Conservation (phyloP, 1,140 invertebrate genomes). For the Phenacoccus solenopsis region DNA sequence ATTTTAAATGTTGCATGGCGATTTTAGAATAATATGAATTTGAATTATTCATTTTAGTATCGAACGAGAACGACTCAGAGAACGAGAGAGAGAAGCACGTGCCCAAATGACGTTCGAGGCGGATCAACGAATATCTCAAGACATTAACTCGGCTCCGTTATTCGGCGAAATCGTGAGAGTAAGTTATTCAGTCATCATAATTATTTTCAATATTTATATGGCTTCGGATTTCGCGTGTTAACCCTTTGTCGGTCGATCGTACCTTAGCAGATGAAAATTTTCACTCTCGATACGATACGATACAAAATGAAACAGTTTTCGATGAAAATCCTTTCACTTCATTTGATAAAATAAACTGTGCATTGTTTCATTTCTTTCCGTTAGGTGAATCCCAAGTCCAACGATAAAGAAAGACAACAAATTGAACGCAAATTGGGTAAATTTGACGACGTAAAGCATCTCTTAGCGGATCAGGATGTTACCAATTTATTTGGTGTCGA, state of each 20-base stretch:
- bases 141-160: slow-evolving; percentile 34
- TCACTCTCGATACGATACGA: no score
- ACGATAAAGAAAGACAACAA: slow-evolving; percentile 57
- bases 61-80: slow-evolving; percentile 56
- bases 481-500: slow-evolving; percentile 55
- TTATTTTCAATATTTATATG: background rate
- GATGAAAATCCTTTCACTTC: background rate
- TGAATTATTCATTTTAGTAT: slow-evolving; percentile 39
- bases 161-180: slow-evolving; percentile 47
- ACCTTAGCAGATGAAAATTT: no score
- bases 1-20: no score
- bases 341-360: background rate
- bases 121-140: slow-evolving; percentile 40
- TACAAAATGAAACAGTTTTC: background rate
- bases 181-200: slow-evolving; percentile 27
- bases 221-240: slow-evolving; percentile 20
- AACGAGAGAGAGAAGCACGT: slow-evolving; percentile 54
- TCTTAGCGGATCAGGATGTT: slow-evolving; percentile 46
- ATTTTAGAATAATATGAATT: no score
- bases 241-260: no score
- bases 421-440: slow-evolving; percentile 60
- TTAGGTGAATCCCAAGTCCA: slow-evolving; percentile 51
- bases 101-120: slow-evolving; percentile 52
- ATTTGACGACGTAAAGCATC: slow-evolving; percentile 50
- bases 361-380: background rate